These are phyloP conservation scores for Drosophila tanythrix DNA, from an alignment of 2,888 invertebrate species.

Conservation along the genomic window DNA sequence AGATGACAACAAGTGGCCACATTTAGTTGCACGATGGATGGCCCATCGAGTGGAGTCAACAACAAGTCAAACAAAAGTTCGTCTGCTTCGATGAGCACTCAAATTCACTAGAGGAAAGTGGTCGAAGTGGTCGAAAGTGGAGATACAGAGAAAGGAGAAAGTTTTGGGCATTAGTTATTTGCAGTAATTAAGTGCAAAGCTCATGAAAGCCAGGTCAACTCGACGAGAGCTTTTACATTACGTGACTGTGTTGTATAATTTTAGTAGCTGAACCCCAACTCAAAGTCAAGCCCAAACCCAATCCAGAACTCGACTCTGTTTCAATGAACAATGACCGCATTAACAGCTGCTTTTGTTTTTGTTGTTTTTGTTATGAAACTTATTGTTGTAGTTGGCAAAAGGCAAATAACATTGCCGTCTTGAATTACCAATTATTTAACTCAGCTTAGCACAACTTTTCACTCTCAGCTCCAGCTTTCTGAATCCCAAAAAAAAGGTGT, in stretches of 20 bases:
- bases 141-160: constrained; percentile 28
- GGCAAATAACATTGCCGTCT: constrained; percentile 43
- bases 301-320: constrained; percentile 17
- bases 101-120: constrained; percentile 18
- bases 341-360: constrained; percentile 21
- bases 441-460: constrained; percentile 38
- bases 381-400: constrained; percentile 3
- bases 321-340: constrained; percentile 50
- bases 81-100: constrained; percentile 42
- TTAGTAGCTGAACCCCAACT: constrained; percentile 7
- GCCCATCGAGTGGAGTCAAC: constrained; percentile 1
- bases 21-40: constrained; percentile 13
- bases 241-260: constrained; percentile 62
- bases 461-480: neutral
- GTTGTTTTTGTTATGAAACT: neutral
- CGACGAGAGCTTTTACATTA: constrained; percentile 43
- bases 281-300: neutral
- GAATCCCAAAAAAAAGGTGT: neutral
- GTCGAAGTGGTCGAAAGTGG: neutral
- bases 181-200: constrained; percentile 75
- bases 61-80: constrained; percentile 27
- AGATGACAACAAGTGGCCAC: constrained; percentile 32
- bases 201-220: constrained; percentile 44
- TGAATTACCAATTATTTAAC: constrained; percentile 46
- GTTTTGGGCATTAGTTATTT: constrained; percentile 70